phyloP scores from a whole-genome alignment of 1,140 invertebrate species.

The Hermetia illucens region DNA sequence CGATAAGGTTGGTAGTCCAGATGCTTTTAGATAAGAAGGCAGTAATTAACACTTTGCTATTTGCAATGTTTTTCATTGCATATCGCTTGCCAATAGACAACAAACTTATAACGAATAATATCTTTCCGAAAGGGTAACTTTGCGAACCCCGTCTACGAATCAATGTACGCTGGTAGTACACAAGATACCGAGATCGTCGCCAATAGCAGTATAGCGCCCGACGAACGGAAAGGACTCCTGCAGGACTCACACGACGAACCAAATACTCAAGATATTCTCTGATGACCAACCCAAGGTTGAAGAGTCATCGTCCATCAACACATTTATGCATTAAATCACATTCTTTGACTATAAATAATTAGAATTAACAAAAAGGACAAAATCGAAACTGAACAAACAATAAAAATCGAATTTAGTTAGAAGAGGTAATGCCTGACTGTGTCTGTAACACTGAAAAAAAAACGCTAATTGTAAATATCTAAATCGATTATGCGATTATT shows the following conservation, averaged over 20 bases:
- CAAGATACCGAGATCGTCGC: conserved; percentile 17
- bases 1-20: conserved; percentile 39
- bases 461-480: no score
- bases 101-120: conserved; percentile 4
- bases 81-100: conserved; percentile 3
- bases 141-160: conserved; percentile 73
- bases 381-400: no score
- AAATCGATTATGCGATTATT: no score
- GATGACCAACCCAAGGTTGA: conserved; percentile 17
- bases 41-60: no score
- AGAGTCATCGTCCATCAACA: no score
- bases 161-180: conserved; percentile 46
- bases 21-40: conserved; percentile 4
- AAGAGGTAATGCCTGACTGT: no score
- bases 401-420: no score
- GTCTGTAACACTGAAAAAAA: no score
- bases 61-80: conserved; percentile 6
- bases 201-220: conserved; percentile 21
- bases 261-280: conserved; percentile 27
- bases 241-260: conserved; percentile 28
- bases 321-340: no score
- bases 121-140: conserved; percentile 43
- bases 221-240: conserved; percentile 24
- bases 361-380: no score
- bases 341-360: no score